Percentiles rank a stretch among this genome's conserved stretches.
phyloP scores from a whole-genome alignment of 2,113 vertebrate species.

The Syrrhaptes paradoxus region DNA sequence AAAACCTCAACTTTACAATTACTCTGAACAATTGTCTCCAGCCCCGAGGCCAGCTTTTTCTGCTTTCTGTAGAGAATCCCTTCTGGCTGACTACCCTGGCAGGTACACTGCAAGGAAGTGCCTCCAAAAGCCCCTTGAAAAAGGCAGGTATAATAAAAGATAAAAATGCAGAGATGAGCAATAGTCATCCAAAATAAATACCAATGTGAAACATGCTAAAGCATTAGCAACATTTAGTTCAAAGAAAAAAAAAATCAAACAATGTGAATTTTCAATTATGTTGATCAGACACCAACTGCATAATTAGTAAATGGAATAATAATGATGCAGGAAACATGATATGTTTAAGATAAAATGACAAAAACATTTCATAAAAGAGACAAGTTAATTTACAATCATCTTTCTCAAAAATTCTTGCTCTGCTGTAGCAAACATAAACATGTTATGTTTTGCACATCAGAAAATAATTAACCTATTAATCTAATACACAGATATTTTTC shows the following conservation, averaged over 20 bases:
- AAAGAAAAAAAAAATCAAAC: background rate
- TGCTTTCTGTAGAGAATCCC: background rate
- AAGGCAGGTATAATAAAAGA: background rate
- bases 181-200: background rate
- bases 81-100: background rate
- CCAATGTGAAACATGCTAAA: background rate
- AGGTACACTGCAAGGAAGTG: background rate
- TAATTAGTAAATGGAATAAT: slow-evolving; percentile 46
- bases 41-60: background rate
- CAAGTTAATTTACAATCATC: background rate
- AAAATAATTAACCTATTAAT: slow-evolving; percentile 10
- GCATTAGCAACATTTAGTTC: background rate
- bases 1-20: background rate
- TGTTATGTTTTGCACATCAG: background rate
- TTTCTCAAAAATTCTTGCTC: background rate
- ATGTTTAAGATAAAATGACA: background rate
- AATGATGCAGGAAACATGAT: background rate
- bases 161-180: background rate
- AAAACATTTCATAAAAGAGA: slow-evolving; percentile 2
- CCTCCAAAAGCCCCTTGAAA: background rate
- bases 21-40: background rate
- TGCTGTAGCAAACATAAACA: background rate
- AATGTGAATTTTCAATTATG: slow-evolving; percentile 1
- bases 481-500: background rate
- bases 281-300: background rate